Base-by-base conservation (phyloP, 2,888 invertebrate species). In the Heliconius ethilla region DNA sequence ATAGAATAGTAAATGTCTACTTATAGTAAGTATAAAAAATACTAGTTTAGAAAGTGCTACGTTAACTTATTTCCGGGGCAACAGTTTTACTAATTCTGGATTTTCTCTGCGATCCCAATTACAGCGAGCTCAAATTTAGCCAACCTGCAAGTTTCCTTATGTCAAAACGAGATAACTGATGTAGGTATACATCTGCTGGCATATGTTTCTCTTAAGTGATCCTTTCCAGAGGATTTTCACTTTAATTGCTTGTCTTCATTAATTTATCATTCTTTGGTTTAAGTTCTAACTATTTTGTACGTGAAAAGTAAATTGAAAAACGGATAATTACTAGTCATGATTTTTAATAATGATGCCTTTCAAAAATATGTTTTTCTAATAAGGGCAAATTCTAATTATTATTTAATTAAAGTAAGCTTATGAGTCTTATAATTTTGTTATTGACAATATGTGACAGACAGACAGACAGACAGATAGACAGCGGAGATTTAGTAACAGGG, bases 71-170 rank as follows among this genome's bases (percentile, higher is more conserved):
- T 79, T 81, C 78, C 77, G 76, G 62, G 75, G 75, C 77, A 79
- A 76, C 78, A 76, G 78, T 78, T 81, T 82, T 77, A 76, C 74
- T 75, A 79, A 81, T 75, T 81, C 78, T 79, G 81, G 78, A 70
- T 81, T 77, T 67, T 78, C 81, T 72, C 25, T 70, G 78, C 67
- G 63, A 79, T 74, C 72, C 79, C 78, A 80, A 76, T 78, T 79
- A 75, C 77, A 55, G 78, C 67, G 69, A 78, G 76, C 78, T 76
- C 67, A 74, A 63, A 78, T 80, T 77, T 79, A 77, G 75, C 76
- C 70, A 75, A 79, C 78, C 67, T 80, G 70, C 62, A 70, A 70
- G 70, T 75, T 74, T 69, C 45, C 75, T 75, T 66, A 62, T 62
- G 27, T 59, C 59, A 33, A n/a, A 22, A 72, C n/a, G 13, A 72